These are phyloP conservation scores for Goniozus legneri DNA, from an alignment of 1,140 invertebrate species.

Conservation along the genomic window DNA sequence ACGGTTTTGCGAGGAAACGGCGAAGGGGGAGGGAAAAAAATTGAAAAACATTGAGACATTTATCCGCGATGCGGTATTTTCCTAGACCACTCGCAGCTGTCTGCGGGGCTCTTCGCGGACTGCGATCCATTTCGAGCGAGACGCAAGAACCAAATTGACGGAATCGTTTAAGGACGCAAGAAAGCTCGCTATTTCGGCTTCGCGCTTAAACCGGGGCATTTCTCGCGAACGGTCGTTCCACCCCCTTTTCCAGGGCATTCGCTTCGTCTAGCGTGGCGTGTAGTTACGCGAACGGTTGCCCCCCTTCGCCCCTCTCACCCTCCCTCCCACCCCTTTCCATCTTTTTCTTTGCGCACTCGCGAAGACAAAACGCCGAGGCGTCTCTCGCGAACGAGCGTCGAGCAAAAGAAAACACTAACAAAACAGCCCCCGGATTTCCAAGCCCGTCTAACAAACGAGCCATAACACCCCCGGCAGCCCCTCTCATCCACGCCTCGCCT, in stretches of 20 bases:
- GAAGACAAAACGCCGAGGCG: conserved; percentile 25
- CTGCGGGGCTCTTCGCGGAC: too few relatives aligned
- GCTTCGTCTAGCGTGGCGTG: too few relatives aligned
- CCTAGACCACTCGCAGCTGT: too few relatives aligned
- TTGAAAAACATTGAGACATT: neutral
- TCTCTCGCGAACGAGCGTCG: conserved; percentile 24
- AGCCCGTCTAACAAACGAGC: conserved; percentile 44
- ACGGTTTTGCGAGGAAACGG: conserved; percentile 5
- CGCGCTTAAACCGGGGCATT: conserved; percentile 22
- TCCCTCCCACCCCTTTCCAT: conserved; percentile 7
- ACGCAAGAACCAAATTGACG: conserved; percentile 21
- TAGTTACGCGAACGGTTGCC: neutral
- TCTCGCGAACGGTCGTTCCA: conserved; percentile 16
- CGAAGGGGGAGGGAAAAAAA: conserved; percentile 9
- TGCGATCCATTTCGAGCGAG: conserved; percentile 16
- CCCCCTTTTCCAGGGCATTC: too few relatives aligned
- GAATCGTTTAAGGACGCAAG: conserved; percentile 19
- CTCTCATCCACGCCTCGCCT: conserved; percentile 4
- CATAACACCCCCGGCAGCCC: conserved; percentile 33
- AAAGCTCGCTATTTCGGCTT: conserved; percentile 11
- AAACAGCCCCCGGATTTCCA: conserved; percentile 31
- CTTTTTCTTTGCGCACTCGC: conserved; percentile 7
- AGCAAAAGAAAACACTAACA: conserved; percentile 33
- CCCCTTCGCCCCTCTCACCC: neutral
- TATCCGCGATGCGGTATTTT: neutral